Conservation (phyloP, 2,888 invertebrate species). For the Coenonympha arcania region DNA sequence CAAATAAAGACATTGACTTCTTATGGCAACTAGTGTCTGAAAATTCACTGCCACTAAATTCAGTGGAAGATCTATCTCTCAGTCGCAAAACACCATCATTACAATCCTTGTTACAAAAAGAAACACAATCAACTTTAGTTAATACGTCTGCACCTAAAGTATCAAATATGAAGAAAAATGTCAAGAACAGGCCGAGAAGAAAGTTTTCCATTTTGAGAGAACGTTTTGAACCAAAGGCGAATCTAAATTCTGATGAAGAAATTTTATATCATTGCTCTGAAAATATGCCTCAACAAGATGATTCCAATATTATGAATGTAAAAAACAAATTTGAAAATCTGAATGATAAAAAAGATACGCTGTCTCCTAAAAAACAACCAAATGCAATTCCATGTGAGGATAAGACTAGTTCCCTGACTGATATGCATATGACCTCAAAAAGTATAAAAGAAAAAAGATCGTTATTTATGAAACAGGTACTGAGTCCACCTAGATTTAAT, state of each 20-base stretch:
- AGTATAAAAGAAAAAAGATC: constrained; percentile 70
- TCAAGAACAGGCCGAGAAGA: constrained; percentile 63
- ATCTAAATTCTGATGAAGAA: constrained; percentile 64
- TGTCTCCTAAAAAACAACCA: constrained; percentile 33
- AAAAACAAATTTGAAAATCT: constrained; percentile 42
- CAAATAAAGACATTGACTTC: constrained; percentile 64
- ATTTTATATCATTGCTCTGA: constrained; percentile 57
- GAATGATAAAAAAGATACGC: constrained; percentile 29
- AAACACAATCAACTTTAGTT: constrained; percentile 38
- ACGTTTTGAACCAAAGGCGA: constrained; percentile 70
- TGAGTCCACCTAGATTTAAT: constrained; percentile 74
- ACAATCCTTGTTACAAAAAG: constrained; percentile 65
- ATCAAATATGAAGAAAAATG: constrained; percentile 56
- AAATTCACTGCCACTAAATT: constrained; percentile 45
- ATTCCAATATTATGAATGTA: constrained; percentile 42
- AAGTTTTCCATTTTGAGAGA: constrained; percentile 76
- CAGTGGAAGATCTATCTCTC: constrained; percentile 51
- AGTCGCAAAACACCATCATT: constrained; percentile 59
- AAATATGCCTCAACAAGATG: constrained; percentile 41
- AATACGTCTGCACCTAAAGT: constrained; percentile 45
- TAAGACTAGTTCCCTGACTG: constrained; percentile 14
- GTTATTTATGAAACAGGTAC: constrained; percentile 73
- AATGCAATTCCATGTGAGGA: constrained; percentile 30
- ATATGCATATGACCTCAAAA: constrained; percentile 31
- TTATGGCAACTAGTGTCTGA: constrained; percentile 65